Percentiles rank a stretch among this genome's conserved stretches.
Conservation (phyloP, 2,888 invertebrate genomes). For the Acrobeloides nanus region DNA sequence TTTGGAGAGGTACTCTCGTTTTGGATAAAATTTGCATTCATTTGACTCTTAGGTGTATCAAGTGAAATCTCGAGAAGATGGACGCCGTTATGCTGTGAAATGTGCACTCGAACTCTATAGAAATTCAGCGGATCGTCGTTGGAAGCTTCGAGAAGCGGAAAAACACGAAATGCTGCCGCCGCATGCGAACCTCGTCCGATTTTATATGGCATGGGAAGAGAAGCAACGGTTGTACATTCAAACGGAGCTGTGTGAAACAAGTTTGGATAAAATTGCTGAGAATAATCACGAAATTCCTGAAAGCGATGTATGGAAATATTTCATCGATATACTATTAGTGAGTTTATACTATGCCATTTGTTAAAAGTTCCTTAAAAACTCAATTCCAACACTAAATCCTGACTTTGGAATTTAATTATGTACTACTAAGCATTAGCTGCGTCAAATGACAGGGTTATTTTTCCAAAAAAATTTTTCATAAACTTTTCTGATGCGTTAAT, state of each 20-base stretch:
- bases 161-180: constrained; percentile 66
- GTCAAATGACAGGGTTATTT: too few relatives aligned
- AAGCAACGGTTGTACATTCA: constrained; percentile 65
- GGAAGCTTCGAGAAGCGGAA: constrained; percentile 56
- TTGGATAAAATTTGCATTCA: background rate
- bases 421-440: too few relatives aligned
- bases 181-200: constrained; percentile 66
- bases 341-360: constrained; percentile 6
- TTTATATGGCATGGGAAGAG: constrained; percentile 70
- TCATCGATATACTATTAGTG: constrained; percentile 63
- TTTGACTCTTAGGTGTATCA: constrained; percentile 61
- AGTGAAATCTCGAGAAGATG: constrained; percentile 65
- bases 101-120: constrained; percentile 56
- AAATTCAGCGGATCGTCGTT: constrained; percentile 24
- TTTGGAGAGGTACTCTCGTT: constrained; percentile 63
- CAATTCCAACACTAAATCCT: background rate
- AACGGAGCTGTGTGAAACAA: constrained; percentile 66
- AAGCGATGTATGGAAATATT: constrained; percentile 64
- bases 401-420: too few relatives aligned
- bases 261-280: constrained; percentile 62
- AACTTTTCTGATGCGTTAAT: too few relatives aligned
- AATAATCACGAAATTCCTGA: constrained; percentile 63
- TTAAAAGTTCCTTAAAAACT: background rate
- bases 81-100: constrained; percentile 67
- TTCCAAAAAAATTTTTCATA: too few relatives aligned